A percentile compares a stretch with the other conserved stretches of the same genome.
Evolutionary conservation across 1,140 invertebrate species (phyloP).

Genomic region (Drosophila punjabiensis): DNA sequence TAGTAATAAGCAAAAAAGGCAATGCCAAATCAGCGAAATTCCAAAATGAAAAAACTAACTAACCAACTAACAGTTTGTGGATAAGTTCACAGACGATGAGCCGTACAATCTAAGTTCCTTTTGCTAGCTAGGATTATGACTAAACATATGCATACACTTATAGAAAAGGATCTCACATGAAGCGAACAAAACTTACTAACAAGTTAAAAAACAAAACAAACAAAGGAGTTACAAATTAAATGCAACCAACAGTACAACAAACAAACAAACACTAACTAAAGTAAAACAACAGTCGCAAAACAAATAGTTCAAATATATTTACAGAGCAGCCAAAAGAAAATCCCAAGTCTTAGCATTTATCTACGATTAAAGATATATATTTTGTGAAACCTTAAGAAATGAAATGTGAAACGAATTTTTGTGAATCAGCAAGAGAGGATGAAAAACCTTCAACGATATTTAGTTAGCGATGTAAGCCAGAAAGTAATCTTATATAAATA

Average conservation of each 20-base stretch:
- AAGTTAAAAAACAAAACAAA: constrained; percentile 16
- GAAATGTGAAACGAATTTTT: constrained; percentile 54
- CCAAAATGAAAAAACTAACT: constrained; percentile 25
- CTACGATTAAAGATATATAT: constrained; percentile 32
- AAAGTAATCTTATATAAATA: constrained; percentile 41
- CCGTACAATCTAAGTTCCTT: constrained; percentile 75
- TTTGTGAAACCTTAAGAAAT: constrained; percentile 37
- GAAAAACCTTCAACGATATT: constrained; percentile 37
- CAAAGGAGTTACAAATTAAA: constrained; percentile 65
- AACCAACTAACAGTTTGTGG: constrained; percentile 48
- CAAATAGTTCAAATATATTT: constrained; percentile 77
- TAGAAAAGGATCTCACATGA: constrained; percentile 63
- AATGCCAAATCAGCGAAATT: constrained; percentile 62
- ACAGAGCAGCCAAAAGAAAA: constrained; percentile 58
- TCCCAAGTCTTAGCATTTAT: constrained; percentile 31
- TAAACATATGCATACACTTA: constrained; percentile 17
- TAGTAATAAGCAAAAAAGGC: constrained; percentile 40
- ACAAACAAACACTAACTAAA: constrained; percentile 42
- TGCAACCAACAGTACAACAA: constrained; percentile 79
- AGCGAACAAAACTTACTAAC: constrained; percentile 16
- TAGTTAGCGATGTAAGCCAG: constrained; percentile 38
- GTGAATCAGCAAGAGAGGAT: constrained; percentile 19
- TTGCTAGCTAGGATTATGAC: constrained; percentile 66
- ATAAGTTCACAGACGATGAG: constrained; percentile 55
- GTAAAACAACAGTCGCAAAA: constrained; percentile 45